A percentile compares a stretch with the other conserved stretches of the same genome.
These are phyloP conservation scores for Leptoteleia sp. DNA, from an alignment of 1,140 invertebrate species.

Conservation along the genomic window DNA sequence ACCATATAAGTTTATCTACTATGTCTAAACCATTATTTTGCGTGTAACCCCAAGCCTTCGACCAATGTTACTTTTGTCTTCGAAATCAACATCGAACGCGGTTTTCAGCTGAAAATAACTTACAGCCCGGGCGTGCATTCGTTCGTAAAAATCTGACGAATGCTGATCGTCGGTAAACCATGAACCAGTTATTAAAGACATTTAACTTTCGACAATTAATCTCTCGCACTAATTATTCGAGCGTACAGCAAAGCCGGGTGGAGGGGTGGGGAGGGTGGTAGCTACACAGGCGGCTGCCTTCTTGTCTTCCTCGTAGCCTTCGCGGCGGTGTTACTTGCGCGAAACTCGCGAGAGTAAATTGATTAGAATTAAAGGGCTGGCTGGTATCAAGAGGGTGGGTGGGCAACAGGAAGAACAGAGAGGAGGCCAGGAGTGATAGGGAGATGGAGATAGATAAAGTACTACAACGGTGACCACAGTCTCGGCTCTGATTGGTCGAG, in stretches of 20 bases:
- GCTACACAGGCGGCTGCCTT: slow-evolving; percentile 46
- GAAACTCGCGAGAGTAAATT: slow-evolving; percentile 78
- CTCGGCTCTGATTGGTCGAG: slow-evolving; percentile 81
- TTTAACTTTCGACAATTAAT: slow-evolving; percentile 75
- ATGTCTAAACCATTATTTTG: too few species aligned
- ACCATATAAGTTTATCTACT: too few species aligned
- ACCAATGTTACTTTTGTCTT: too few species aligned
- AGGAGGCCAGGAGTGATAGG: slow-evolving; percentile 37
- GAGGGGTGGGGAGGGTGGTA: too few species aligned
- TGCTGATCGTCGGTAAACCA: slow-evolving; percentile 16
- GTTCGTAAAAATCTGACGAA: slow-evolving; percentile 14
- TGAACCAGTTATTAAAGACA: slow-evolving; percentile 62
- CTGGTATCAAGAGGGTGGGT: slow-evolving; percentile 55
- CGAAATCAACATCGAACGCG: too few species aligned
- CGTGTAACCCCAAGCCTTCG: too few species aligned
- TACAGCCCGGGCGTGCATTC: too few species aligned
- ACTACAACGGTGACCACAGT: slow-evolving; percentile 80
- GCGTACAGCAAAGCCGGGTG: slow-evolving; percentile 68
- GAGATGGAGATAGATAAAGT: slow-evolving; percentile 66
- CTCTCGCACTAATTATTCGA: slow-evolving; percentile 78
- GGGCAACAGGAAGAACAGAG: slow-evolving; percentile 56
- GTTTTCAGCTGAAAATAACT: too few species aligned
- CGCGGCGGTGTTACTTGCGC: slow-evolving; percentile 51
- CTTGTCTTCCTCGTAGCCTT: slow-evolving; percentile 39
- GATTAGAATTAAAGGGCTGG: slow-evolving; percentile 82